phyloP scores from a whole-genome alignment of 2,888 invertebrate species.

The Pyrocoelia pectoralis region DNA sequence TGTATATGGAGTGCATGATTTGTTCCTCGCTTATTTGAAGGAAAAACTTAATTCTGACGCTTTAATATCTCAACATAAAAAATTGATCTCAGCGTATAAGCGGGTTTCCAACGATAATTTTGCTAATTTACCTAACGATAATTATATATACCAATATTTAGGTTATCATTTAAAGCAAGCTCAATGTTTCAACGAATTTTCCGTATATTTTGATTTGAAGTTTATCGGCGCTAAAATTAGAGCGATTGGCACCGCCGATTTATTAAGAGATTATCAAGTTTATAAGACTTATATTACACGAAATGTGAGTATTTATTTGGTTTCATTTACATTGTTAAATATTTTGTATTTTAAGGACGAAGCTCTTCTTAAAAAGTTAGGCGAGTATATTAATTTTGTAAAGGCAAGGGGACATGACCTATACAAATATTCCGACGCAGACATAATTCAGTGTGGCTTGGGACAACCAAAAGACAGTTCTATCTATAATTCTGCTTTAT shows the following conservation, averaged over 20 bases:
- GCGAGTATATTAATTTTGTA: slow-evolving; percentile 68
- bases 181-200: slow-evolving; percentile 64
- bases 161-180: slow-evolving; percentile 74
- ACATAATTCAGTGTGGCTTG: slow-evolving; percentile 75
- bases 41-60: slow-evolving; percentile 59
- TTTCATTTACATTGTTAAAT: slow-evolving; percentile 2
- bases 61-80: slow-evolving; percentile 63
- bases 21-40: slow-evolving; percentile 70
- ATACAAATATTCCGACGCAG: slow-evolving; percentile 68
- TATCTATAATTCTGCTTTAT: slow-evolving; percentile 65
- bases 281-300: slow-evolving; percentile 68
- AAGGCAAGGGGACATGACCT: slow-evolving; percentile 69
- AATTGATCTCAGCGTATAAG: slow-evolving; percentile 67
- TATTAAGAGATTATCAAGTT: slow-evolving; percentile 71
- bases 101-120: slow-evolving; percentile 62
- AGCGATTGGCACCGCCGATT: slow-evolving; percentile 73
- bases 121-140: slow-evolving; percentile 71
- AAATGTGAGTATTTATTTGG: slow-evolving; percentile 57
- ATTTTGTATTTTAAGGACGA: slow-evolving; percentile 55
- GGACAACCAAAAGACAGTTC: slow-evolving; percentile 68
- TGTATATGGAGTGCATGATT: slow-evolving; percentile 75
- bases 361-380: slow-evolving; percentile 60
- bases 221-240: slow-evolving; percentile 76
- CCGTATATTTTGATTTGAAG: slow-evolving; percentile 70
- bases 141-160: slow-evolving; percentile 76